These are phyloP conservation scores for Drosophila nebulosa DNA, from an alignment of 1,140 invertebrate species.

Conservation along the genomic window DNA sequence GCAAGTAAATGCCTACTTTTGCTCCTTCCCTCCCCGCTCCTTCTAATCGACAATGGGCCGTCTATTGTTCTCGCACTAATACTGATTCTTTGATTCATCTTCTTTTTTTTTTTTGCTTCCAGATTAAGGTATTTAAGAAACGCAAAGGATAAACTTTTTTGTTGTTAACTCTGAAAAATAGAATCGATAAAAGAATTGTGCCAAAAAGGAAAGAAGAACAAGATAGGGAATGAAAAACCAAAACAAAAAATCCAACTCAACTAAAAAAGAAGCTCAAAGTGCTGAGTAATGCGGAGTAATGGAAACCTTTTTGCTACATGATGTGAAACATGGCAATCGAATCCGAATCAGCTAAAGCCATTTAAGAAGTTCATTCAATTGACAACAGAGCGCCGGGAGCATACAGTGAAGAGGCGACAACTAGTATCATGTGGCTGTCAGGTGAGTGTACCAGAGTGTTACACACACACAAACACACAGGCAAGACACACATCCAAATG, in stretches of 20 bases:
- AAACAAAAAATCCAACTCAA: slow-evolving; percentile 47
- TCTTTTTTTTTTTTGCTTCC: slow-evolving; percentile 15
- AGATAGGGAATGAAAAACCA: slow-evolving; percentile 20
- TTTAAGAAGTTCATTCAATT: slow-evolving; percentile 73
- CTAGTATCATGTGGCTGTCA: slow-evolving; percentile 35
- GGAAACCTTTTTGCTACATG: slow-evolving; percentile 74
- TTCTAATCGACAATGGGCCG: slow-evolving; percentile 31
- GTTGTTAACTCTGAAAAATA: not conserved
- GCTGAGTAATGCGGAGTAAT: slow-evolving; percentile 75
- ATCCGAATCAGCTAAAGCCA: slow-evolving; percentile 77
- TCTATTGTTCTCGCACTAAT: slow-evolving; percentile 63
- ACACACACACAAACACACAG: too few relatives aligned
- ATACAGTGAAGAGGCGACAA: slow-evolving; percentile 3
- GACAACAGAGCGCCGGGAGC: slow-evolving; percentile 36
- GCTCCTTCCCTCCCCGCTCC: not conserved
- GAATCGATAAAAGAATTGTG: slow-evolving; percentile 7
- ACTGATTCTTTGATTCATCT: slow-evolving; percentile 47
- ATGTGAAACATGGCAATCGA: slow-evolving; percentile 78
- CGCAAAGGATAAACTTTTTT: not conserved
- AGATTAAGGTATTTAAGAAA: slow-evolving; percentile 47
- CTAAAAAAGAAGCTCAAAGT: slow-evolving; percentile 62
- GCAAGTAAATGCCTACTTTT: slow-evolving; percentile 44
- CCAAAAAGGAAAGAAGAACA: slow-evolving; percentile 20
- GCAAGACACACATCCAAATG: not conserved
- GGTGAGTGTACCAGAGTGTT: slow-evolving; percentile 42